phyloP scores from a whole-genome alignment of 2,888 invertebrate species.

The Blastobasis adustella region DNA sequence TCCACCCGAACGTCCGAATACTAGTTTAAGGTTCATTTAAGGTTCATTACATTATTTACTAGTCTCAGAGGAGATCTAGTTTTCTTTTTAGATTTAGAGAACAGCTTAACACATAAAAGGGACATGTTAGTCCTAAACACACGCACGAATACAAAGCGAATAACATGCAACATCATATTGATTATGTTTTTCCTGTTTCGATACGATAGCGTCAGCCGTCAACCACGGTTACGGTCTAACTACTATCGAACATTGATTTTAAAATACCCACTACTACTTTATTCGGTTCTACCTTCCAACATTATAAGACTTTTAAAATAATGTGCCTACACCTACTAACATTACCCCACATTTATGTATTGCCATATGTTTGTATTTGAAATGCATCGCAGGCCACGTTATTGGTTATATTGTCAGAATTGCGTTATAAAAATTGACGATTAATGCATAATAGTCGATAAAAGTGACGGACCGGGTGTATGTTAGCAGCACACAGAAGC shows the following conservation, averaged over 20 bases:
- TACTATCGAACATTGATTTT: too few species aligned
- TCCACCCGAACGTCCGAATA: conserved; percentile 49
- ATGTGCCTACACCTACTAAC: too few species aligned
- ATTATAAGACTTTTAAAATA: too few species aligned
- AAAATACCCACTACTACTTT: too few species aligned
- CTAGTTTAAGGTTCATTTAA: too few species aligned
- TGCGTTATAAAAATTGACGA: background rate
- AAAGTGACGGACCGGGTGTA: conserved; percentile 60
- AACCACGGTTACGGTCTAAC: conserved; percentile 19
- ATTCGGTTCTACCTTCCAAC: too few species aligned
- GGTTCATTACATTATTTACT: conserved; percentile 7
- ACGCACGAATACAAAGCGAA: conserved; percentile 40
- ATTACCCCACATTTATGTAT: too few species aligned
- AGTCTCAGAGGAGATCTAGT: conserved; percentile 14
- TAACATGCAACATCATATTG: conserved; percentile 59
- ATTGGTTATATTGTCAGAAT: too few species aligned
- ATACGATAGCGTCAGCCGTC: background rate
- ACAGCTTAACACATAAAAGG: conserved; percentile 48
- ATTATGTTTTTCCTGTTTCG: conserved; percentile 7
- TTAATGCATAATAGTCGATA: conserved; percentile 7
- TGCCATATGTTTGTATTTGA: too few species aligned
- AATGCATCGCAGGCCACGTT: too few species aligned
- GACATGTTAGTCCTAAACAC: conserved; percentile 49
- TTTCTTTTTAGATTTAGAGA: conserved; percentile 34
- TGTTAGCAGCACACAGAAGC: conserved; percentile 63